phyloP scores from a whole-genome alignment of 2,113 vertebrate genomes.

The Boleophthalmus pectinirostris region DNA sequence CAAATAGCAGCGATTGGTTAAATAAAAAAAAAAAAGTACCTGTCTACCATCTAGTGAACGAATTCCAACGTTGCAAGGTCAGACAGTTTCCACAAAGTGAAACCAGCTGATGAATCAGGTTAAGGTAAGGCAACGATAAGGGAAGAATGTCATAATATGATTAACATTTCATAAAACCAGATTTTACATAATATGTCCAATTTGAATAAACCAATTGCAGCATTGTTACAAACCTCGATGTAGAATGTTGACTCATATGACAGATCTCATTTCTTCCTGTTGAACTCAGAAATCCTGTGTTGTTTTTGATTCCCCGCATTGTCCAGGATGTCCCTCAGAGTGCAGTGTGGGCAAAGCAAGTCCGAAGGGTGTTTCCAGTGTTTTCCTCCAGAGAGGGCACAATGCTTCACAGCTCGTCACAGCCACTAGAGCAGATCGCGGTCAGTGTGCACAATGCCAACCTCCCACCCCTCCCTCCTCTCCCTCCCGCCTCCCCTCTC shows the following conservation, averaged over 20 bases:
- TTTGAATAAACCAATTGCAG: not conserved
- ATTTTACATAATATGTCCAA: too few relatives aligned
- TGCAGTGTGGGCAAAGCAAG: not conserved
- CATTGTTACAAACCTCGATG: not conserved
- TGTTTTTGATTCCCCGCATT: not conserved
- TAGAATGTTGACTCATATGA: not conserved
- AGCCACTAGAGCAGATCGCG: constrained; percentile 8
- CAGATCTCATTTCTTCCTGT: not conserved
- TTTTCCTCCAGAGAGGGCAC: not conserved
- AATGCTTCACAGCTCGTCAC: constrained; percentile 1
- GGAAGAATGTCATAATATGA: too few relatives aligned
- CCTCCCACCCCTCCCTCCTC: not conserved
- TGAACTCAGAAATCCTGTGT: not conserved
- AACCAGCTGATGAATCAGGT: too few relatives aligned
- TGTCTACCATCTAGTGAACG: too few relatives aligned
- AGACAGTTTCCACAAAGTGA: too few relatives aligned
- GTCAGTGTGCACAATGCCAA: constrained; percentile 1
- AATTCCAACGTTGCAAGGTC: too few relatives aligned
- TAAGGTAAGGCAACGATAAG: too few relatives aligned
- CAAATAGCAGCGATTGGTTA: too few relatives aligned
- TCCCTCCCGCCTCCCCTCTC: not conserved
- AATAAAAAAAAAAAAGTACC: too few relatives aligned
- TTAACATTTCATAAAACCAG: too few relatives aligned
- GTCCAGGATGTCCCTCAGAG: not conserved
- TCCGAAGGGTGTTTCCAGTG: not conserved